Evolutionary conservation across 2,797 vertebrate species (phyloP).

Genomic region (Benthosema pterotum): DNA sequence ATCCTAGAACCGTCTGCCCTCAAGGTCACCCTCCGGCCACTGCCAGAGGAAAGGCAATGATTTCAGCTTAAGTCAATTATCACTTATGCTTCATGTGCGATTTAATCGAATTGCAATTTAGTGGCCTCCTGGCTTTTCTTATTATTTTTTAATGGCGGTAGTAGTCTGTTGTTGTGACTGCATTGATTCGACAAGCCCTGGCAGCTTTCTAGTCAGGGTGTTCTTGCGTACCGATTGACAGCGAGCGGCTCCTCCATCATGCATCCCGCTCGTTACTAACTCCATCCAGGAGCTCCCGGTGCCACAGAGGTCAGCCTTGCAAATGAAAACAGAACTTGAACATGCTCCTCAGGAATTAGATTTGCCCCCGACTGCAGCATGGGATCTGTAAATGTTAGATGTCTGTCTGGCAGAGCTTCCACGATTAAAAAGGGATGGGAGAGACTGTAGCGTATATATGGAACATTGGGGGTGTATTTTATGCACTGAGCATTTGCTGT

Average conservation of each 20-base stretch:
- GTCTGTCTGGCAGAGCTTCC: slow-evolving; percentile 19
- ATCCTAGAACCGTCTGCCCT: no score
- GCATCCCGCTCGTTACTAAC: slow-evolving; percentile 43
- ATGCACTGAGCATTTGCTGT: slow-evolving; percentile 12
- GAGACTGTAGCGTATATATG: slow-evolving; percentile 2
- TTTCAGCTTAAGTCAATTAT: slow-evolving; percentile 42
- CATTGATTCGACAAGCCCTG: slow-evolving; percentile 32
- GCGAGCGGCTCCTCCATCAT: slow-evolving; percentile 1
- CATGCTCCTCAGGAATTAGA: slow-evolving; percentile 35
- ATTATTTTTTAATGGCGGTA: slow-evolving; percentile 18
- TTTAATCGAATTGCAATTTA: slow-evolving; percentile 49
- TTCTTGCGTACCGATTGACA: slow-evolving; percentile 15
- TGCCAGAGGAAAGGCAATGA: slow-evolving; percentile 25
- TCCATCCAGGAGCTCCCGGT: slow-evolving; percentile 28
- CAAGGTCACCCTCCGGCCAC: slow-evolving; percentile 31
- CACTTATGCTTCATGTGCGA: slow-evolving; percentile 30
- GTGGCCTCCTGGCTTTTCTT: slow-evolving; percentile 17
- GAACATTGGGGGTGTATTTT: neutral
- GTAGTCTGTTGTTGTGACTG: slow-evolving; percentile 14
- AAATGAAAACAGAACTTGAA: slow-evolving; percentile 34
- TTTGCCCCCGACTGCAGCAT: slow-evolving; percentile 21
- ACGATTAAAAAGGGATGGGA: neutral
- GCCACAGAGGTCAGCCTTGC: slow-evolving; percentile 14
- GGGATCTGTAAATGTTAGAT: slow-evolving; percentile 29
- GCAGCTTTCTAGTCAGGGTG: slow-evolving; percentile 28